A percentile compares a stretch with the other conserved stretches of the same genome.
Evolutionary conservation across 1,140 invertebrate species (phyloP).

Genomic region (Micrasema longulum): DNA sequence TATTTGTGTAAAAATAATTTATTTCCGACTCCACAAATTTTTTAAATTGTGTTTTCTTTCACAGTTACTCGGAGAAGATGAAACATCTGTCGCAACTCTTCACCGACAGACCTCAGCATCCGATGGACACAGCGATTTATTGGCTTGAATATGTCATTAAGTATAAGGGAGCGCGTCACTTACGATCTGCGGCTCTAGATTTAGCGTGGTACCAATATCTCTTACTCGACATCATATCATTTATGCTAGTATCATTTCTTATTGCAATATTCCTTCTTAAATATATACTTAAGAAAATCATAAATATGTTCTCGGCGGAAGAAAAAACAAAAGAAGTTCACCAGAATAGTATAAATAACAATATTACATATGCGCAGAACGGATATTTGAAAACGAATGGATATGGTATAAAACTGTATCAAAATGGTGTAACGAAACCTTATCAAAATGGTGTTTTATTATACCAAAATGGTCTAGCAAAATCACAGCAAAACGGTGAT

Average conservation of each 20-base stretch:
- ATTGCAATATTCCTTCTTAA: conserved; percentile 7
- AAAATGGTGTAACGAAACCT: conserved; percentile 29
- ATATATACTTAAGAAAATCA: conserved; percentile 11
- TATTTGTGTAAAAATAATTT: too few species aligned
- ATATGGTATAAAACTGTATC: conserved; percentile 32
- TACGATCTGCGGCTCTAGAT: conserved; percentile 66
- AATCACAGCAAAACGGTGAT: too few species aligned
- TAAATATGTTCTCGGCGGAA: conserved; percentile 11
- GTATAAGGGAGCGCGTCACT: conserved; percentile 69
- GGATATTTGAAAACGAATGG: conserved; percentile 36
- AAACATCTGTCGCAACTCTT: conserved; percentile 59
- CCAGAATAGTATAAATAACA: conserved; percentile 41
- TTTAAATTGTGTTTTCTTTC: conserved; percentile 15
- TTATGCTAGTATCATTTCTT: conserved; percentile 26
- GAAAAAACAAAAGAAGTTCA: conserved; percentile 11
- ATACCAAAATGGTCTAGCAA: conserved; percentile 28
- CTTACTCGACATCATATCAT: conserved; percentile 68
- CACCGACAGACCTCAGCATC: conserved; percentile 62
- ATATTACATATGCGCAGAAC: conserved; percentile 15
- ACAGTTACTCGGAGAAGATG: conserved; percentile 57
- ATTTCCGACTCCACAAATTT: too few species aligned
- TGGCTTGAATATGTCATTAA: conserved; percentile 72
- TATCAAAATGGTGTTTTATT: conserved; percentile 13
- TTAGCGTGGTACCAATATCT: conserved; percentile 71
- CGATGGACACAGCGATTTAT: conserved; percentile 65